A percentile compares a stretch with the other conserved stretches of the same genome.
phyloP scores from a whole-genome alignment of 1,140 invertebrate species.

The Procambarus virginalis region DNA sequence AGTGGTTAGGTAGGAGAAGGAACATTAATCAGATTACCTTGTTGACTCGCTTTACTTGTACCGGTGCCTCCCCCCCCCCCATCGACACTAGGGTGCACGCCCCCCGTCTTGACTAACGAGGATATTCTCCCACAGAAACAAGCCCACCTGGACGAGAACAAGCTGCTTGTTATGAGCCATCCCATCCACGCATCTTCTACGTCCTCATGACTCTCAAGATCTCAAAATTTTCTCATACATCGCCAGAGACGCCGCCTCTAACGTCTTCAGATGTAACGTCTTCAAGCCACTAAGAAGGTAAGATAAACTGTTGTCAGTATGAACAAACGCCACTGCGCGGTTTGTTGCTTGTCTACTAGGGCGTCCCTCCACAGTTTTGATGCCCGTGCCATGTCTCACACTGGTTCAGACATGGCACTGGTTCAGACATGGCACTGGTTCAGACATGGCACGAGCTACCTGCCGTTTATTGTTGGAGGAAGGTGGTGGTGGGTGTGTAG shows the following conservation, averaged over 20 bases:
- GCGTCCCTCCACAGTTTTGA: too few species aligned
- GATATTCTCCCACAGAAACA: slow-evolving; percentile 29
- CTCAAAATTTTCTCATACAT: slow-evolving; percentile 99
- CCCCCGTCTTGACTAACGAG: not conserved
- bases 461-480: too few species aligned
- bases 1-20: too few species aligned
- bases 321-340: not conserved
- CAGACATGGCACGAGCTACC: too few species aligned
- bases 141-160: slow-evolving; percentile 80
- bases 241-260: slow-evolving; percentile 93
- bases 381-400: too few species aligned
- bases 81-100: not conserved
- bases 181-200: slow-evolving; percentile 99
- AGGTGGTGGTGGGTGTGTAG: too few species aligned
- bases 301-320: not conserved
- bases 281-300: slow-evolving; percentile 97
- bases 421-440: too few species aligned
- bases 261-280: slow-evolving; percentile 98
- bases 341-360: too few species aligned
- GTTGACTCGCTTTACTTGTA: too few species aligned
- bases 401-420: too few species aligned
- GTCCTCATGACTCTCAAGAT: slow-evolving; percentile 99
- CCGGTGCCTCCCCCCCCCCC: not conserved
- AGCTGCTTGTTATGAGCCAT: slow-evolving; percentile 89
- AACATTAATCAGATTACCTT: too few species aligned